phyloP scores from a whole-genome alignment of 2,797 vertebrate species.

The Aplochiton taeniatus region DNA sequence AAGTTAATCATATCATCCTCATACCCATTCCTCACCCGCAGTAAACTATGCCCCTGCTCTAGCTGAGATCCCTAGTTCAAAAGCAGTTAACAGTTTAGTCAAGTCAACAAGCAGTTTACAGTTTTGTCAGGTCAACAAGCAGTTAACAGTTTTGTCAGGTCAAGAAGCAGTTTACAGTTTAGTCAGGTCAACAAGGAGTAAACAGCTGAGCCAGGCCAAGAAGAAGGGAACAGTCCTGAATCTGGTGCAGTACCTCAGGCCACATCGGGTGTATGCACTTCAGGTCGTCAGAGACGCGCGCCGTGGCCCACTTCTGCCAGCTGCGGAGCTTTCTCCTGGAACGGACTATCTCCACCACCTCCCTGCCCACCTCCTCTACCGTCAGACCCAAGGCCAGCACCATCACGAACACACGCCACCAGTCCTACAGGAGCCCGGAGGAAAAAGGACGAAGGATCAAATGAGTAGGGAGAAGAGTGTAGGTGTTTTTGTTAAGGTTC shows the following conservation, averaged over 20 bases:
- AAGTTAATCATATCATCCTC: too few species aligned
- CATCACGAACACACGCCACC: slow-evolving; percentile 66
- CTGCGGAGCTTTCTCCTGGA: slow-evolving; percentile 53
- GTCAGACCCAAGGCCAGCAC: slow-evolving; percentile 59
- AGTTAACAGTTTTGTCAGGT: too few species aligned
- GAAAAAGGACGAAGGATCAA: background rate
- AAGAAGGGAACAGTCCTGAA: background rate
- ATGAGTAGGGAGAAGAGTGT: background rate
- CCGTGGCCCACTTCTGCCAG: slow-evolving; percentile 52
- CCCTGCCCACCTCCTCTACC: slow-evolving; percentile 59
- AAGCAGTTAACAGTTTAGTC: too few species aligned
- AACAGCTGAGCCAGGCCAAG: background rate
- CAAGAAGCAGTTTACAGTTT: too few species aligned
- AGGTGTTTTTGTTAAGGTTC: too few species aligned
- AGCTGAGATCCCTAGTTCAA: too few species aligned
- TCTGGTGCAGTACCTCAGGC: slow-evolving; percentile 57
- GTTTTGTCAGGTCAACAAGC: too few species aligned
- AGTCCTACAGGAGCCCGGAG: slow-evolving; percentile 55
- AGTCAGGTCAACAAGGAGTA: too few species aligned
- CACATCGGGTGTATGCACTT: slow-evolving; percentile 69
- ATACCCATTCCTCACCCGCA: too few species aligned
- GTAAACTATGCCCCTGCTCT: too few species aligned
- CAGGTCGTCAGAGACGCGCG: slow-evolving; percentile 57
- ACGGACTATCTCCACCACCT: slow-evolving; percentile 57
- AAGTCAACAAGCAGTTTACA: too few species aligned